Evolutionary conservation across 2,113 vertebrate genomes (phyloP).

Genomic region (Morone saxatilis): DNA sequence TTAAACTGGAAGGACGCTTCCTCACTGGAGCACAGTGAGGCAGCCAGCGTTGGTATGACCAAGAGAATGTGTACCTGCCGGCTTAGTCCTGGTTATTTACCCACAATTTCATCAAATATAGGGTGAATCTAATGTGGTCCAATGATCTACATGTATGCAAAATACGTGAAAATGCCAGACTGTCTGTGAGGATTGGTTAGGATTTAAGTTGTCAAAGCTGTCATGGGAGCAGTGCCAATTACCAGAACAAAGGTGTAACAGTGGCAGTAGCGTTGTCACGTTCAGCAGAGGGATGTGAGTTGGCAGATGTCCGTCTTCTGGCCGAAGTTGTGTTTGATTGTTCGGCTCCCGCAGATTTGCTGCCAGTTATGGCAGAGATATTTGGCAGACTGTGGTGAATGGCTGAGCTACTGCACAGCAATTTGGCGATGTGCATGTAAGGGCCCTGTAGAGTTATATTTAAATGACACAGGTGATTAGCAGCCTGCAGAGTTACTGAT

Average conservation of each 20-base stretch:
- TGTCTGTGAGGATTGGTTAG: neutral
- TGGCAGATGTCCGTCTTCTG: conserved; percentile 51
- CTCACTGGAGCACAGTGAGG: neutral
- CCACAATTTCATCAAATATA: neutral
- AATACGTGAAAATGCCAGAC: neutral
- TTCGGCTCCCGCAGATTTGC: conserved; percentile 10
- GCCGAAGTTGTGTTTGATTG: conserved; percentile 34
- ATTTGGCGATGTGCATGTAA: conserved; percentile 39
- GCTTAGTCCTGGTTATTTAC: neutral
- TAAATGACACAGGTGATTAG: conserved; percentile 60
- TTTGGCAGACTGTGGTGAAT: conserved; percentile 39
- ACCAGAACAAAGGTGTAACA: conserved; percentile 2
- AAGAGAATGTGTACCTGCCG: neutral
- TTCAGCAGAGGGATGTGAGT: conserved; percentile 23
- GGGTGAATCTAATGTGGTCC: neutral
- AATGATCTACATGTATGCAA: neutral
- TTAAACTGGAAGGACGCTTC: conserved; percentile 2
- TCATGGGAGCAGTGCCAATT: neutral
- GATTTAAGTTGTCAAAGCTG: neutral
- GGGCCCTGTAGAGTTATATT: conserved; percentile 24
- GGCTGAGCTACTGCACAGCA: conserved; percentile 28
- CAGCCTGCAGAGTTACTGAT: conserved; percentile 64
- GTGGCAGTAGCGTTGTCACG: neutral
- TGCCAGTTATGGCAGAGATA: conserved; percentile 17
- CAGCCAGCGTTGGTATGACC: neutral